Evolutionary conservation across 2,113 vertebrate species (phyloP), one percentile per base, ranked within the genome.

Genomic region (Isichthys henryi): DNA sequence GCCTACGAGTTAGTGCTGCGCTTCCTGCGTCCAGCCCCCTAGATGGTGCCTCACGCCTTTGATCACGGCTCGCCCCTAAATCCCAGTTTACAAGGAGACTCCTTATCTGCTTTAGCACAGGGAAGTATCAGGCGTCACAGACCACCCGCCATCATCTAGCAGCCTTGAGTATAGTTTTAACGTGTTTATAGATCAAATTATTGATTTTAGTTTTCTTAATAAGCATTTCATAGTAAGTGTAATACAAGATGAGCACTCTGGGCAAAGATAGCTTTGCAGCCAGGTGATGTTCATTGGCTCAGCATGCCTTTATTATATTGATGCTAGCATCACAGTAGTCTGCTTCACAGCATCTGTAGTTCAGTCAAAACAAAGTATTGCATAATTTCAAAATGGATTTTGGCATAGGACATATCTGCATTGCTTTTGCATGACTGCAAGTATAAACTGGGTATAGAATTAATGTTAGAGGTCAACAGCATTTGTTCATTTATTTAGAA

Each of bases 1-100:
- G 94, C 95, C 0, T 99, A 98, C 0, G 98, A 99, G 92, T 94
- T 95, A 0, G 94, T 96, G 9, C 92, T 97, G 77, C 91, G 95
- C 70, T 90, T 97, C 53, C 92, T 95, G 19, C 92, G 8, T 88
- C 83, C 49, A 0, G 6, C 17, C 45, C 84, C 91, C 6, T 91
- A 91, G 50, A 8, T 3, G 19, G 39, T 2, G 39, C 39, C 39
- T 39, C 39, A 39, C 39, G 39, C 39, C 1, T 39, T 39, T 39
- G 39, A 39, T 39, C 39, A 39, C 39, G 39, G 43, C 77, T 82
- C 39, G 21, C 7, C 27, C 27, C 2, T 6, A 82, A 43, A 84
- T 48, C 21, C 19, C 7, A 45, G 82, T 84, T 84, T n/a, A 48
- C 39, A 84, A 23, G 74, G 4, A 39, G 35, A 80, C 66, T 74